phyloP scores from a whole-genome alignment of 2,888 invertebrate genomes.

The Lamellibrachia columna region DNA sequence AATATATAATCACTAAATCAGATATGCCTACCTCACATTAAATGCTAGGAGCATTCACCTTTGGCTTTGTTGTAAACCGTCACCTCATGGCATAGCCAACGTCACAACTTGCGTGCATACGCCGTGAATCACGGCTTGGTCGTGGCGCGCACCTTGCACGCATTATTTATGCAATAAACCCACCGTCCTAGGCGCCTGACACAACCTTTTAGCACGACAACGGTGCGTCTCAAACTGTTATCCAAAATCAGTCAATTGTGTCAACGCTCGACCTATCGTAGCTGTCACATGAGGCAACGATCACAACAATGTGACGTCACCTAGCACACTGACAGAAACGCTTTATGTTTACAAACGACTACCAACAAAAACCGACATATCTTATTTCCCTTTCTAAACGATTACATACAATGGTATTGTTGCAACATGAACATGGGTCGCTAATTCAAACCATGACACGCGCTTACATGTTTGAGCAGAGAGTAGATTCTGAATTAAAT shows the following conservation, averaged over 20 bases:
- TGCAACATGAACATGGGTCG: neutral
- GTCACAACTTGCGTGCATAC: neutral
- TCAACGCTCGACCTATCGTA: neutral
- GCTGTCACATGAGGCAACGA: conserved; percentile 16
- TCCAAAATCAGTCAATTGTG: neutral
- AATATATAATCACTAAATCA: no score
- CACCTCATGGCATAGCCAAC: neutral
- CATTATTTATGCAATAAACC: neutral
- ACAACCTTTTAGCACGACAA: neutral
- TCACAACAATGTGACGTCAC: conserved; percentile 16
- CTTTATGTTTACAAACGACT: conserved; percentile 5
- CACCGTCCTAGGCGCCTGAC: neutral
- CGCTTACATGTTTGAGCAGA: conserved; percentile 16
- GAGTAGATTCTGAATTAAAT: conserved; percentile 16
- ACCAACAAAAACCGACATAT: neutral
- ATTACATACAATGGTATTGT: neutral
- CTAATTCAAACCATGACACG: neutral
- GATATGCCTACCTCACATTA: no score
- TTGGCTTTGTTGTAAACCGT: no score
- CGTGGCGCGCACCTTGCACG: neutral
- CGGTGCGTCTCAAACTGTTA: neutral
- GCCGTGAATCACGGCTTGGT: neutral
- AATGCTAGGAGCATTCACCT: no score
- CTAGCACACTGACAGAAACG: neutral
- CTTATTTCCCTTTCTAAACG: neutral